Conservation (phyloP, 2,888 invertebrate species). For the Cantharis rustica region DNA sequence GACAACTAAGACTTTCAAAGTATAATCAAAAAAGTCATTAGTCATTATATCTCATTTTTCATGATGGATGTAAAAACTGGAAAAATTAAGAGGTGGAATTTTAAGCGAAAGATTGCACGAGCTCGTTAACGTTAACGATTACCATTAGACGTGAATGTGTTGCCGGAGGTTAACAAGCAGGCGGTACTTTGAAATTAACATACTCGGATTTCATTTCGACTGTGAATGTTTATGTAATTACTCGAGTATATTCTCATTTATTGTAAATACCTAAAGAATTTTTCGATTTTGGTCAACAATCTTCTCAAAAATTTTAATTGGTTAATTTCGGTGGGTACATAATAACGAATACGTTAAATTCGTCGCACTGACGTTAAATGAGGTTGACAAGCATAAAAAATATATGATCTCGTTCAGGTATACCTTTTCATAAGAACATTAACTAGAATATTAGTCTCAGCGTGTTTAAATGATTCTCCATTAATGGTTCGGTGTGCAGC, state of each 20-base stretch:
- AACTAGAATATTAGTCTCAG: slow-evolving; percentile 49
- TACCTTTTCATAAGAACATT: slow-evolving; percentile 38
- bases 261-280: background rate
- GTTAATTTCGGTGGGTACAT: background rate
- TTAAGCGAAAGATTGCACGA: slow-evolving; percentile 28
- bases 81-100: slow-evolving; percentile 28
- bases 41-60: slow-evolving; percentile 32
- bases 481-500: slow-evolving; percentile 55
- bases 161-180: slow-evolving; percentile 24
- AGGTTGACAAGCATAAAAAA: background rate
- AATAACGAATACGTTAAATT: slow-evolving; percentile 20
- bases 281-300: background rate
- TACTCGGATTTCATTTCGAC: slow-evolving; percentile 11
- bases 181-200: slow-evolving; percentile 29
- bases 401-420: background rate
- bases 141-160: slow-evolving; percentile 26
- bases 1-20: slow-evolving; percentile 8
- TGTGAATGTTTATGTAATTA: background rate
- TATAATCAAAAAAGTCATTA: slow-evolving; percentile 22
- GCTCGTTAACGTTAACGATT: slow-evolving; percentile 33
- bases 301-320: background rate
- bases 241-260: background rate
- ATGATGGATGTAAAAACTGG: slow-evolving; percentile 20
- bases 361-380: background rate
- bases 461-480: slow-evolving; percentile 50